Evolutionary conservation across 2,888 invertebrate genomes (phyloP).

Genomic region (Aquatica leii): DNA sequence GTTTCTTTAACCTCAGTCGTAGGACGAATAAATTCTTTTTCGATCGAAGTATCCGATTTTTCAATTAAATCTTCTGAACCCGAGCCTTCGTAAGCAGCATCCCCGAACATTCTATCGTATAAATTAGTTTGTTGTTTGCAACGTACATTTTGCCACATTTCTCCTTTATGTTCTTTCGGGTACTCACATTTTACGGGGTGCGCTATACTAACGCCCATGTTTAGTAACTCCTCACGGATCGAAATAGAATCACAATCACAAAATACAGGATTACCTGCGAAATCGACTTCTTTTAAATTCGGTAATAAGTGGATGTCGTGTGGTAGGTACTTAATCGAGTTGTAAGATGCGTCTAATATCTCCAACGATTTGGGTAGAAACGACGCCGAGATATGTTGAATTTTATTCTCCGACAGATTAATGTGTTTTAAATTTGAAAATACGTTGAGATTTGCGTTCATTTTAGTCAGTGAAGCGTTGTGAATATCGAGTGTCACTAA

Average conservation of each 20-base stretch:
- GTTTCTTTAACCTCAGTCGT: background rate
- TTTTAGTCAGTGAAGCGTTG: constrained; percentile 44
- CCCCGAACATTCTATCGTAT: constrained; percentile 47
- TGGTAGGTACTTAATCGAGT: constrained; percentile 67
- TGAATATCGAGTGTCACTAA: constrained; percentile 51
- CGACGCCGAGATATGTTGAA: constrained; percentile 50
- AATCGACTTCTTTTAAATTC: constrained; percentile 69
- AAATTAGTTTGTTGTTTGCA: constrained; percentile 27
- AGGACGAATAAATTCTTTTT: constrained; percentile 26
- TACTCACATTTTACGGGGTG: constrained; percentile 51
- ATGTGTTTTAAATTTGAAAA: constrained; percentile 52
- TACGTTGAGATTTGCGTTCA: constrained; percentile 54
- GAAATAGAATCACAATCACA: constrained; percentile 76
- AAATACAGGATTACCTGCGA: constrained; percentile 73
- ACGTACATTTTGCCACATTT: constrained; percentile 40
- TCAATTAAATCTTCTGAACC: constrained; percentile 41
- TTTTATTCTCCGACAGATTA: constrained; percentile 51
- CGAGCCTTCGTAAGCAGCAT: constrained; percentile 50
- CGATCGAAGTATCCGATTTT: constrained; percentile 26
- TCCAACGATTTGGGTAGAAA: constrained; percentile 53
- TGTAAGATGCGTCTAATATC: constrained; percentile 69
- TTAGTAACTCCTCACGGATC: constrained; percentile 67
- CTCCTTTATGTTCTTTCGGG: constrained; percentile 49
- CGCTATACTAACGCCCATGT: constrained; percentile 49
- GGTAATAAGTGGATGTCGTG: constrained; percentile 65